These are phyloP conservation scores for Cololabis saira DNA, from an alignment of 2,113 vertebrate species.

Conservation along the genomic window DNA sequence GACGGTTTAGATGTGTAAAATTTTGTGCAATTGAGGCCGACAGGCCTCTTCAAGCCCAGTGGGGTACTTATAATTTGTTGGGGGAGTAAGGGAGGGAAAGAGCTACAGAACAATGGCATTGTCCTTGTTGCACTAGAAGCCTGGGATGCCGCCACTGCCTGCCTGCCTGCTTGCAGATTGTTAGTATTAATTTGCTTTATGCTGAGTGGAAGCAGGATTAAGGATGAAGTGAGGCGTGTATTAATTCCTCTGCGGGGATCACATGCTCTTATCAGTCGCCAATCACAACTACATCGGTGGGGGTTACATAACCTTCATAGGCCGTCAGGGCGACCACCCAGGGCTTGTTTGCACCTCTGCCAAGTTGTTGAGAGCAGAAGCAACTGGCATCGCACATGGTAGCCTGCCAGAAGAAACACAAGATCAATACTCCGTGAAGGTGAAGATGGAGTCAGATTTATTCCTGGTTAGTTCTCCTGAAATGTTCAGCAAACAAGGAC, in stretches of 20 bases:
- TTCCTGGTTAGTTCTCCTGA: too few relatives aligned
- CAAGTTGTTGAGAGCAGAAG: conserved; percentile 39
- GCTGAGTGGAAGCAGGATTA: conserved; percentile 63
- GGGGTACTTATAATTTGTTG: conserved; percentile 77
- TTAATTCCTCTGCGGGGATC: conserved; percentile 71
- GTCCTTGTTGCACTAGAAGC: conserved; percentile 54
- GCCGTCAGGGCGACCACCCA: conserved; percentile 64
- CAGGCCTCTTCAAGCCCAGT: conserved; percentile 72
- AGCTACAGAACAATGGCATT: conserved; percentile 73
- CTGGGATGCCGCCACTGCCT: conserved; percentile 40
- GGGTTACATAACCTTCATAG: conserved; percentile 62
- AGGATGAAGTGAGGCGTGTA: conserved; percentile 59
- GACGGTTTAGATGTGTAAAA: conserved; percentile 67
- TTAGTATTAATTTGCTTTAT: conserved; percentile 77
- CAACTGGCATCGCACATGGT: conserved; percentile 43
- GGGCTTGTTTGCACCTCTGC: conserved; percentile 18
- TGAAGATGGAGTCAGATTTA: too few relatives aligned
- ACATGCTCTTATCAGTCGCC: conserved; percentile 71
- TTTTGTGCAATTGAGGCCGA: conserved; percentile 70
- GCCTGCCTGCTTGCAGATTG: conserved; percentile 52
- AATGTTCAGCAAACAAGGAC: too few relatives aligned
- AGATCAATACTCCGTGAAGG: too few relatives aligned
- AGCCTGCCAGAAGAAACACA: conserved; percentile 12
- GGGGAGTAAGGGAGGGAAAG: conserved; percentile 63
- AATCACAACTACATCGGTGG: conserved; percentile 63